A percentile compares a stretch with the other conserved stretches of the same genome.
Conservation (phyloP, 2,113 vertebrate species). For the Campylorhamphus procurvoides region DNA sequence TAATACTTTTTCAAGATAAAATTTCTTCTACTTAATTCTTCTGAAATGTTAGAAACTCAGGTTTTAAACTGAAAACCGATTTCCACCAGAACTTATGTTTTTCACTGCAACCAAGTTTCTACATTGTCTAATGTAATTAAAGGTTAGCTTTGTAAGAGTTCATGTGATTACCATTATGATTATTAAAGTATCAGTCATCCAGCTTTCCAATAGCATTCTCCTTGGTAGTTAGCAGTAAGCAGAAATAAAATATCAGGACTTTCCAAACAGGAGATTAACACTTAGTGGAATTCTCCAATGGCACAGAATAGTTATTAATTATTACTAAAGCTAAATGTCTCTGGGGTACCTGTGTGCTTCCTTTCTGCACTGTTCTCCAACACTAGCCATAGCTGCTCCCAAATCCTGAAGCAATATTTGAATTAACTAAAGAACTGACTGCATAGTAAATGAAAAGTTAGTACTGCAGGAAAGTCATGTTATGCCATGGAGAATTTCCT, state of each 20-base stretch:
- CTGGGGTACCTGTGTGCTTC: constrained; percentile 58
- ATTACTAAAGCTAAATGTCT: constrained; percentile 59
- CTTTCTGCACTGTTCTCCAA: constrained; percentile 21
- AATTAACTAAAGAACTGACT: constrained; percentile 28
- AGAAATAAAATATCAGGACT: constrained; percentile 81
- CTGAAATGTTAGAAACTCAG: not conserved
- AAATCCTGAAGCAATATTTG: constrained; percentile 62
- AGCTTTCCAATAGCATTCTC: constrained; percentile 72
- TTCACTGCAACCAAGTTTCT: constrained; percentile 54
- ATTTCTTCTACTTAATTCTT: not conserved
- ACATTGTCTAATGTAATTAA: constrained; percentile 71
- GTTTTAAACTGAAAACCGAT: constrained; percentile 53
- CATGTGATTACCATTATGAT: constrained; percentile 68
- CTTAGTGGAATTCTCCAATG: constrained; percentile 72
- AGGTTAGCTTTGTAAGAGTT: constrained; percentile 63
- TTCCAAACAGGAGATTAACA: constrained; percentile 72
- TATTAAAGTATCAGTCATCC: constrained; percentile 71
- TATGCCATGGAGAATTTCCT: not conserved
- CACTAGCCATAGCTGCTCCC: constrained; percentile 32
- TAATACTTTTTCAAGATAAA: not conserved
- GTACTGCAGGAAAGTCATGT: not conserved
- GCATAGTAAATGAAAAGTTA: constrained; percentile 15
- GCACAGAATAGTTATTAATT: constrained; percentile 78
- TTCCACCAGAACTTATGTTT: constrained; percentile 54
- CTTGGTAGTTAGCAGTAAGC: constrained; percentile 71